Evolutionary conservation across 92 coral and sea anemone species (phyloP), one percentile per base, ranked within the genome.

Genomic region (Metridium senile): DNA sequence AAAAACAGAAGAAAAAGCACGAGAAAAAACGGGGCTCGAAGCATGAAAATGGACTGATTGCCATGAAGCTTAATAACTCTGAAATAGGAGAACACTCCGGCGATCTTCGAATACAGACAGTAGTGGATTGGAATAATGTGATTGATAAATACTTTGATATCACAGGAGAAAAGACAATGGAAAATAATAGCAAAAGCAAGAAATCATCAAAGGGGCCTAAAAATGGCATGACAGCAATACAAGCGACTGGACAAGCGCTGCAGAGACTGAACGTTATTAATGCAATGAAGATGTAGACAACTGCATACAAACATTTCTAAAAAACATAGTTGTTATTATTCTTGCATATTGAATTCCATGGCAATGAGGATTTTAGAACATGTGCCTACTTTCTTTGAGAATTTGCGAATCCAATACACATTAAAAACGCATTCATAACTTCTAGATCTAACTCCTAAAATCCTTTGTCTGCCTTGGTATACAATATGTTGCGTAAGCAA

Each of bases 111-210:
- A 88, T 91, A 20, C 83, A 91, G 33, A 87, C 81, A 32, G 97
- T 91, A 16, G 97, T 91, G n/a, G 91, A 91, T 57, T 91, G 97
- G 97, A 47, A 59, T 26, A 59, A 64, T 29, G 85, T 91, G 75
- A 89, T 89, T 11, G 86, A 85, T 25, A 91, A 91, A 64, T 91
- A 85, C 62, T 69, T 85, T 59, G 93, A 88, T 61, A 85, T 86
- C 47, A 91, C 83, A 22, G 97, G 97, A 25, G 90, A 88, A 52
- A 47, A 23, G 39, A 18, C 54, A 19, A 9, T 31, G 11, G 82
- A 49, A 9, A 39, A 29, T 46, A 70, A 30, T 22, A 11, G 1
- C 18, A 66, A 39, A 59, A 58, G 21, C 25, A 29, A 22, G n/a
- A 72, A 29, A 10, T 23, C 49, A 6, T 11, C 22, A 16, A 39